Conservation (phyloP, 2,113 vertebrate genomes). For the Paedocypris sp. region DNA sequence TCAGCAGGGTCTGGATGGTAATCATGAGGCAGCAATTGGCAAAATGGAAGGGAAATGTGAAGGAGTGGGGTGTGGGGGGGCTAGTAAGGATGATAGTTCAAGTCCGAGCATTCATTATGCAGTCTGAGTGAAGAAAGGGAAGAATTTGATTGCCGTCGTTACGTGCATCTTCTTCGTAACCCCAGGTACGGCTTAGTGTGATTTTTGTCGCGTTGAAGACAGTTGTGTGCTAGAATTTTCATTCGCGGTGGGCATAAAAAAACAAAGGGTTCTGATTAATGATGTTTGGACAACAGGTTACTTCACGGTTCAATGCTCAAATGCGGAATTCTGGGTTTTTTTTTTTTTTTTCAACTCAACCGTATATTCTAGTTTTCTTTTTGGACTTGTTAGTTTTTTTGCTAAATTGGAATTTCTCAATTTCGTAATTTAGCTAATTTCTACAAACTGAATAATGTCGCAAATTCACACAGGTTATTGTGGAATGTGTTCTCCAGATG, state of each 20-base stretch:
- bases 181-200: conserved; percentile 15
- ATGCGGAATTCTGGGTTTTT: no score
- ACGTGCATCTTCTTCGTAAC: conserved; percentile 35
- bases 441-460: no score
- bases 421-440: no score
- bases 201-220: conserved; percentile 17
- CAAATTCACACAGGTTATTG: no score
- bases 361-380: no score
- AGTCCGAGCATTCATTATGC: conserved; percentile 43
- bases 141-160: conserved; percentile 43
- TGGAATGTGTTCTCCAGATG: no score
- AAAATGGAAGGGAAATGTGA: conserved; percentile 56
- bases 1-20: conserved; percentile 84
- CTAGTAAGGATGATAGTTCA: conserved; percentile 40
- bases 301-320: neutral
- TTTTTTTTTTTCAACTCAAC: no score
- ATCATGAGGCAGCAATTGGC: conserved; percentile 87
- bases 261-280: conserved; percentile 10
- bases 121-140: conserved; percentile 31
- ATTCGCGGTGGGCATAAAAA: neutral
- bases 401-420: no score
- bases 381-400: no score
- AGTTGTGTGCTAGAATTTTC: conserved; percentile 13
- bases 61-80: conserved; percentile 21
- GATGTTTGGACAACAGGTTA: conserved; percentile 17